Evolutionary conservation across 2,888 invertebrate species (phyloP).

Genomic region (Dolichomitus sp.): DNA sequence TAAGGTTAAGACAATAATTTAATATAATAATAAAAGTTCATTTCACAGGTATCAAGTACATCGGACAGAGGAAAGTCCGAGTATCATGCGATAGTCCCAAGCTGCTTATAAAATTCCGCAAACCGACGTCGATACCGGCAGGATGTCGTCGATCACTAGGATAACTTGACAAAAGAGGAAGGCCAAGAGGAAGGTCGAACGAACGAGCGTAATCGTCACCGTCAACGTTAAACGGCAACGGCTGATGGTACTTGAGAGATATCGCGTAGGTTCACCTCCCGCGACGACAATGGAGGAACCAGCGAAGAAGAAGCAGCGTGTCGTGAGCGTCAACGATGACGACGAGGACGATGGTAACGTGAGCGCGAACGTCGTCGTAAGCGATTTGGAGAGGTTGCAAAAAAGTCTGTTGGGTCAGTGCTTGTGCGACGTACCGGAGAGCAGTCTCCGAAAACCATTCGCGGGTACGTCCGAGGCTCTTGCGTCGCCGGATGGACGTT

Average conservation of each 20-base stretch:
- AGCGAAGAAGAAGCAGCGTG: constrained; percentile 93
- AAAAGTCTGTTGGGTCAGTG: constrained; percentile 92
- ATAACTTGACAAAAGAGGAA: constrained; percentile 77
- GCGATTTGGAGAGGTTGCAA: constrained; percentile 89
- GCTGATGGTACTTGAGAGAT: constrained; percentile 90
- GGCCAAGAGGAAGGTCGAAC: constrained; percentile 9
- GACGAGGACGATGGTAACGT: constrained; percentile 87
- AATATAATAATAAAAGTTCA: not conserved
- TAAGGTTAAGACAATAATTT: no score
- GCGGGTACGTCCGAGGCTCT: constrained; percentile 88
- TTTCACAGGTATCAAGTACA: constrained; percentile 32
- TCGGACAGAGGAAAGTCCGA: not conserved
- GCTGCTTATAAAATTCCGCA: no score
- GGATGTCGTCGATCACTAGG: constrained; percentile 69
- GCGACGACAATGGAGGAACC: constrained; percentile 93
- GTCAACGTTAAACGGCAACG: constrained; percentile 48
- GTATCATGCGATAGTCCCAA: constrained; percentile 28
- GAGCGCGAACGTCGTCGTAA: constrained; percentile 86
- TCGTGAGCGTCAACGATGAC: constrained; percentile 88
- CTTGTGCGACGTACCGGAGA: constrained; percentile 92
- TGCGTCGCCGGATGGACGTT: constrained; percentile 85
- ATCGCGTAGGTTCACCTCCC: constrained; percentile 86
- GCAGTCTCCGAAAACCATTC: constrained; percentile 91
- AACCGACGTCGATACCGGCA: constrained; percentile 47
- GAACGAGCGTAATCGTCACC: constrained; percentile 10